These are phyloP conservation scores for Pocillopora meandrina DNA, from an alignment of 92 coral and sea anemone genomes.

Conservation along the genomic window DNA sequence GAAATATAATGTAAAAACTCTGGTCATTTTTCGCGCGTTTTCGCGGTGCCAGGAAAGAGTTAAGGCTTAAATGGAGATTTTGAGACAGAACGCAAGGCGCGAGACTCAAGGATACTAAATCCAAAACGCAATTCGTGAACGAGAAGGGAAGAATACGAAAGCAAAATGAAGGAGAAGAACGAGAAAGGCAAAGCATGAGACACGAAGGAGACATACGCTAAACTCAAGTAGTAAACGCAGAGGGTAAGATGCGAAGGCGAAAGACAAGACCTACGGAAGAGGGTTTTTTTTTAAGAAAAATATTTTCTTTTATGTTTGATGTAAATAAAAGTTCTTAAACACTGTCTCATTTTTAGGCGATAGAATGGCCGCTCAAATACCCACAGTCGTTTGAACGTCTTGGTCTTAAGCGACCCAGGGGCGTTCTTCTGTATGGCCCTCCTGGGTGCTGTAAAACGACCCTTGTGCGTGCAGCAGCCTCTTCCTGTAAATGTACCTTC, in stretches of 20 bases:
- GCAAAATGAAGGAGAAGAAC: background rate
- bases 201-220: background rate
- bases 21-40: too few species aligned
- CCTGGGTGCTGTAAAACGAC: slow-evolving; percentile 99
- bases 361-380: slow-evolving; percentile 93
- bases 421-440: slow-evolving; percentile 94
- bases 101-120: background rate
- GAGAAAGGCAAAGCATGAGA: background rate
- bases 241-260: background rate
- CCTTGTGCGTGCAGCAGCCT: slow-evolving; percentile 89
- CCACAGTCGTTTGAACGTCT: slow-evolving; percentile 92
- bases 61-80: background rate
- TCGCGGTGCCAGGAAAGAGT: too few species aligned
- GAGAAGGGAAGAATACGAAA: background rate
- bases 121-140: background rate
- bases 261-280: too few species aligned
- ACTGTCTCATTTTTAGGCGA: slow-evolving; percentile 58
- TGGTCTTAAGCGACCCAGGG: slow-evolving; percentile 89
- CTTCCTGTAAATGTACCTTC: slow-evolving; percentile 89
- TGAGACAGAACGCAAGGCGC: background rate
- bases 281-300: background rate
- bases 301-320: background rate
- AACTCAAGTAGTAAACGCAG: background rate
- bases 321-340: background rate
- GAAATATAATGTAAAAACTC: too few species aligned